Evolutionary conservation across 2,888 invertebrate species (phyloP), one percentile per base, ranked within the genome.

Genomic region (Lutraria lutraria): DNA sequence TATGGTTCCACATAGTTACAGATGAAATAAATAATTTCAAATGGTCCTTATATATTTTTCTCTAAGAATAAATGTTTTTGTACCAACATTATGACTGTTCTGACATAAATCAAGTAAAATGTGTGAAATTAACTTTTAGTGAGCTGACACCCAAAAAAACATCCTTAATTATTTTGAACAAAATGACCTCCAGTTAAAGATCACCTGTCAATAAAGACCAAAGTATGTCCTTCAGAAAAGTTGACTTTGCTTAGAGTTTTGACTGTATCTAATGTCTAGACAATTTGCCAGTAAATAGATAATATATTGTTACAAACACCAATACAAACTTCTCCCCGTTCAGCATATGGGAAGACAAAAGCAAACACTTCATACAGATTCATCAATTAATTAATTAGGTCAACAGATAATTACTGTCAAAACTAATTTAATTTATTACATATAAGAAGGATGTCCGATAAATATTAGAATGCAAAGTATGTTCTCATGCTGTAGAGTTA

Each of bases 371-470:
- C 25, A 68, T 68, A 68, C n/a, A 68, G 25, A 68, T 25, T 25
- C 12, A 25, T 68, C 63, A n/a, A 68, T 68, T 68, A 68, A 68
- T 68, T 68, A 68, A 68, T 68, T 68, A 68, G 63, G 63, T 68
- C 63, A 68, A 13, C 12, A 0, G 63, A 68, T 68, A 25, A 68
- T 68, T 13, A 68, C 25, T 68, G 63, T 25, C 63, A 68, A 25
- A 68, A 68, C n/a, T n/a, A 68, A 68, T 68, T 43, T 8, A 43
- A 43, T 43, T 43, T 43, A 43, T 43, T 43, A 43, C 43, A 43
- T 43, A 43, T 43, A 43, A 43, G 43, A 43, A 43, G 8, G 43
- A 4, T 43, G 43, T 43, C 2, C 43, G 43, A 43, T 43, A 43
- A 43, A 43, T 43, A 43, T 43, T 43, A 43, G 43, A 43, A 8